Percentiles rank a stretch among this genome's conserved stretches.
Evolutionary conservation across 2,113 vertebrate species (phyloP).

Genomic region (Odocoileus hemionus): DNA sequence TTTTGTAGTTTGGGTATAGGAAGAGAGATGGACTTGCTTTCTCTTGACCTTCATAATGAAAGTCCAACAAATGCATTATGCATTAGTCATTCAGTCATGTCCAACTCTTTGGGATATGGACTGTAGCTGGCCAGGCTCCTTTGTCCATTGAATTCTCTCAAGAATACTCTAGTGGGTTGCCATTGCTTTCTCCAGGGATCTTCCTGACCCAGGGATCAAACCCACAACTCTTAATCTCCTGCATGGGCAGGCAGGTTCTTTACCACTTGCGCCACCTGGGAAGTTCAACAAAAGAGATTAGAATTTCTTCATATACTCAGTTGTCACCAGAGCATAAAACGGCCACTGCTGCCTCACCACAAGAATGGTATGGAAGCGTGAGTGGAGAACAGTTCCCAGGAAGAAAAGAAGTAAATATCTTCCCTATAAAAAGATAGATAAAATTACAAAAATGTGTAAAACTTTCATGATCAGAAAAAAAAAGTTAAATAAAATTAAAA

Average conservation of each 20-base stretch:
- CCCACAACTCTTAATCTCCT: background rate
- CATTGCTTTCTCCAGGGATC: background rate
- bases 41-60: background rate
- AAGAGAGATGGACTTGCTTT: background rate
- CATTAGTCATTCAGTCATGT: background rate
- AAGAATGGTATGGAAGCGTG: background rate
- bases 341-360: rapidly evolving
- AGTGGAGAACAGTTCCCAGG: background rate
- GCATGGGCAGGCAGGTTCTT: background rate
- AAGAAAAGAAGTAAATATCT: background rate
- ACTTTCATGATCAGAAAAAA: background rate
- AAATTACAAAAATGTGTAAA: background rate
- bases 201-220: background rate
- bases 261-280: background rate
- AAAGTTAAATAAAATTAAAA: background rate
- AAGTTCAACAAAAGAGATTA: background rate
- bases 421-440: background rate
- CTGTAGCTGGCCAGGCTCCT: background rate
- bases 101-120: background rate
- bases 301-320: background rate
- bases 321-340: rapidly evolving
- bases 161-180: background rate
- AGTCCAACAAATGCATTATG: background rate
- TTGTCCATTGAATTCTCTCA: background rate
- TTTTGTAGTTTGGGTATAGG: too few species aligned